Evolutionary conservation across 2,888 invertebrate species (phyloP).

Genomic region (Euzophera pinguis): DNA sequence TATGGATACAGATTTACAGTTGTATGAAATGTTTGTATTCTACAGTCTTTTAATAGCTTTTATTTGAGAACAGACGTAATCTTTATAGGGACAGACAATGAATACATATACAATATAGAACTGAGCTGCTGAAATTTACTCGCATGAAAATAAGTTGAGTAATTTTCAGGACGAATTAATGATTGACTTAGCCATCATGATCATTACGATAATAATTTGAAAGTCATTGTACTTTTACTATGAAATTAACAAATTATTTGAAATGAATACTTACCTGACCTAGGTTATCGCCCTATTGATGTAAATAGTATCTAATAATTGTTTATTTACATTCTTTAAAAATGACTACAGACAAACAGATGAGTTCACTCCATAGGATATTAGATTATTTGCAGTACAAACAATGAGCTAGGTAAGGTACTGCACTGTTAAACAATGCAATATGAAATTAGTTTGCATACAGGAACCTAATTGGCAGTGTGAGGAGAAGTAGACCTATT

Average conservation of each 20-base stretch:
- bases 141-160: too few relatives aligned
- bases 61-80: constrained; percentile 8
- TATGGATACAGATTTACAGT: background rate
- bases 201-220: too few relatives aligned
- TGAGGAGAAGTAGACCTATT: background rate
- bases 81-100: background rate
- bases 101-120: background rate
- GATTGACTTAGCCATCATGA: too few relatives aligned
- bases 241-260: too few relatives aligned
- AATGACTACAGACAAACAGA: background rate
- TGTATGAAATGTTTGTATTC: background rate
- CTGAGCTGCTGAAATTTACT: background rate
- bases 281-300: too few relatives aligned
- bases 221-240: too few relatives aligned
- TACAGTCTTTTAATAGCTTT: constrained; percentile 7
- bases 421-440: constrained; percentile 8
- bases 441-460: constrained; percentile 12
- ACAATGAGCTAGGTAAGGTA: background rate
- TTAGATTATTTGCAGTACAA: background rate
- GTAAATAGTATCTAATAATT: too few relatives aligned
- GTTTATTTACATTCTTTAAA: background rate
- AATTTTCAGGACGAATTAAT: too few relatives aligned
- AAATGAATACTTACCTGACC: too few relatives aligned
- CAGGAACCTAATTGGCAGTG: constrained; percentile 8
- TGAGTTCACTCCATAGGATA: background rate